phyloP scores from a whole-genome alignment of 64 coral and sea anemone species.

The Acropora tenuis region DNA sequence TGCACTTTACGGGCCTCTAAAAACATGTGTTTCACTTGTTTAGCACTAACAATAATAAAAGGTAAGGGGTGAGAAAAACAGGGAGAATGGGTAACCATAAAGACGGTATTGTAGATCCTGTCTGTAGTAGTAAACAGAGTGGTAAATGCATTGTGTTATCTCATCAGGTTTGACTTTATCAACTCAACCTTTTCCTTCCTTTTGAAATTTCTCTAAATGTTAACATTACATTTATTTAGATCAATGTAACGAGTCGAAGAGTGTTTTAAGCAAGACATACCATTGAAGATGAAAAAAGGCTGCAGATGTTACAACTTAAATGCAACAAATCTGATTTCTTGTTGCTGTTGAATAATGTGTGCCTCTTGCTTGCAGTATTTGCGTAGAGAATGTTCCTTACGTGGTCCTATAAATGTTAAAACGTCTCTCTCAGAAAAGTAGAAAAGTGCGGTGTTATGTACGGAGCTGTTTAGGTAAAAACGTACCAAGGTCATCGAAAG shows the following conservation, averaged over 20 bases:
- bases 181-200: not conserved
- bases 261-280: not conserved
- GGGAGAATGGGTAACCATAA: no score
- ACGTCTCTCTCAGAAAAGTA: no score
- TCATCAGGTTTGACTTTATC: no score
- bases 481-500: no score
- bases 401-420: not conserved
- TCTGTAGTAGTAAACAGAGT: no score
- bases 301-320: not conserved
- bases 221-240: not conserved
- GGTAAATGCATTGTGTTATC: no score
- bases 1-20: no score
- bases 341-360: not conserved
- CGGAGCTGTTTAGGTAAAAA: no score
- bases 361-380: not conserved
- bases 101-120: no score
- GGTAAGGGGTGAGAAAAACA: no score
- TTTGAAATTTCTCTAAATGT: not conserved
- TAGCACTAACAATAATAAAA: not conserved
- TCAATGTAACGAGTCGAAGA: not conserved
- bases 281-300: not conserved
- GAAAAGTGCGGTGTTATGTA: no score
- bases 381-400: not conserved
- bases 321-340: not conserved
- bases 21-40: not conserved